phyloP scores from a whole-genome alignment of 2,888 invertebrate species.

The Nomada fabriciana region DNA sequence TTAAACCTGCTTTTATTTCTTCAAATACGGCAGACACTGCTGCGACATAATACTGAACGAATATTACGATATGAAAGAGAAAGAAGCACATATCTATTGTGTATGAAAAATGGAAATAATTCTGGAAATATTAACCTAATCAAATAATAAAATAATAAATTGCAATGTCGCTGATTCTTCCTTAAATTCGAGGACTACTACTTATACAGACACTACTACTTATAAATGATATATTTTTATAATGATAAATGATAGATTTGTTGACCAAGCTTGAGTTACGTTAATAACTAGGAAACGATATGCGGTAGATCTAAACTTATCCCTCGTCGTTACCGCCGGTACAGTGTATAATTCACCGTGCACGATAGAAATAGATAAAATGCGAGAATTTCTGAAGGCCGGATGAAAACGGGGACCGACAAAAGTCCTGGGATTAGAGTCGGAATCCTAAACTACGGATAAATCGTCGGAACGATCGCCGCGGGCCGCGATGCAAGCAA shows the following conservation, averaged over 20 bases:
- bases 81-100: not conserved
- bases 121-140: not conserved
- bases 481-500: conserved; percentile 39
- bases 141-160: no score
- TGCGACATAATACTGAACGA: no score
- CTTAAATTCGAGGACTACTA: no score
- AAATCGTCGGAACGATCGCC: conserved; percentile 51
- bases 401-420: conserved; percentile 23
- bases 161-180: not conserved
- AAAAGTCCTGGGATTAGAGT: conserved; percentile 48
- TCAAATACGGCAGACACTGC: no score
- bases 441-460: conserved; percentile 50
- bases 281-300: no score
- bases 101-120: not conserved
- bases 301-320: not conserved
- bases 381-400: not conserved
- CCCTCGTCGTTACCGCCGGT: no score
- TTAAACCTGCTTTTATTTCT: no score
- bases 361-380: conserved; percentile 32
- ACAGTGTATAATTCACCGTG: conserved; percentile 38
- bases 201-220: no score
- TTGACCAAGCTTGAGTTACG: no score
- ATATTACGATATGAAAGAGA: not conserved
- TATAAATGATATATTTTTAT: no score
- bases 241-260: no score